Evolutionary conservation across 2,888 invertebrate genomes (phyloP).

Genomic region (Stenolophus ochropezus): DNA sequence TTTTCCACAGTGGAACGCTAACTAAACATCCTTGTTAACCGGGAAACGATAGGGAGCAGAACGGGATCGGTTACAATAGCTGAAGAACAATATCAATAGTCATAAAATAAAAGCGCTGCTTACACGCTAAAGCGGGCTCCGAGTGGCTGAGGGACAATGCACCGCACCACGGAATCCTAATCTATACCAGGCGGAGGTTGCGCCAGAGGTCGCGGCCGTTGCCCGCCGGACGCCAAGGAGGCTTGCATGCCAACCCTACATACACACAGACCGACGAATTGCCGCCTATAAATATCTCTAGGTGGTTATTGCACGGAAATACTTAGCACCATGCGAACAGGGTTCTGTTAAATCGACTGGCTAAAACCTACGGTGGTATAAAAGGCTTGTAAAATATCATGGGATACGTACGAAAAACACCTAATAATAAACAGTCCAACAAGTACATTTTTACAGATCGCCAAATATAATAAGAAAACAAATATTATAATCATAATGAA

Average conservation of each 20-base stretch:
- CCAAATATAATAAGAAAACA: no score
- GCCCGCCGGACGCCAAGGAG: conserved; percentile 16
- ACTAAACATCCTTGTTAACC: conserved; percentile 29
- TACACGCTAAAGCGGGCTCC: conserved; percentile 22
- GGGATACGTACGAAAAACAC: no score
- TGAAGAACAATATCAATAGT: conserved; percentile 49
- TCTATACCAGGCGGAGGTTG: background rate
- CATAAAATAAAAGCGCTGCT: conserved; percentile 47
- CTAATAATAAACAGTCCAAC: no score
- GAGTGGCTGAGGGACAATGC: conserved; percentile 41
- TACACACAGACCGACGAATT: background rate
- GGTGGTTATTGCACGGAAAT: background rate
- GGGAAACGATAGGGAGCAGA: conserved; percentile 34
- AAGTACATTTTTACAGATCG: no score
- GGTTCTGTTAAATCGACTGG: no score
- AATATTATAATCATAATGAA: no score
- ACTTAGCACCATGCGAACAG: background rate
- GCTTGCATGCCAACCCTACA: background rate
- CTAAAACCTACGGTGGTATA: no score
- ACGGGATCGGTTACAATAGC: conserved; percentile 39
- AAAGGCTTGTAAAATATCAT: no score
- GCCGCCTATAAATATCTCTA: background rate
- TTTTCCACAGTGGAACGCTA: conserved; percentile 21
- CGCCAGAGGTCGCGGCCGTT: conserved; percentile 27
- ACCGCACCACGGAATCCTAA: conserved; percentile 43